These are phyloP conservation scores for Lacanobia wlatinum DNA, from an alignment of 2,888 invertebrate genomes.

Conservation along the genomic window DNA sequence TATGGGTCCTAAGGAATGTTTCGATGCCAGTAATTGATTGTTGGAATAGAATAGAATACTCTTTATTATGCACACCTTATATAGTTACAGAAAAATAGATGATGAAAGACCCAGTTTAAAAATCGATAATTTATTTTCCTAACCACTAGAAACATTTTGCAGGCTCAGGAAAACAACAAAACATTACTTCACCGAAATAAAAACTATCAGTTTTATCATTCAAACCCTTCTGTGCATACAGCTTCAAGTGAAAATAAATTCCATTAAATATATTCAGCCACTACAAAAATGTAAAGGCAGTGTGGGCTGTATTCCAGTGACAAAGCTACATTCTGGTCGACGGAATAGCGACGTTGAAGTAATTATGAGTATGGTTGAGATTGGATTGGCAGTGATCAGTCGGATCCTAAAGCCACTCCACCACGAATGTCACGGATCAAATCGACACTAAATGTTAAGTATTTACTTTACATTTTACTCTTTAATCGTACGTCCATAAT, in stretches of 20 bases:
- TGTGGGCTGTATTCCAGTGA: slow-evolving; percentile 80
- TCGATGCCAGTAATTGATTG: not conserved
- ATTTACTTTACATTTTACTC: slow-evolving; percentile 89
- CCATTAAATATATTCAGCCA: slow-evolving; percentile 72
- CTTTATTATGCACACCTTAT: too few relatives aligned
- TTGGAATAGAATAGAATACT: too few relatives aligned
- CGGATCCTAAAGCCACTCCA: slow-evolving; percentile 69
- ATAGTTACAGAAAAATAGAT: too few relatives aligned
- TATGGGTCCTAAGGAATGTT: not conserved
- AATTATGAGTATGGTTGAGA: slow-evolving; percentile 30
- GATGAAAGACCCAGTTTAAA: not conserved
- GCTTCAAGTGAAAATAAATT: slow-evolving; percentile 55
- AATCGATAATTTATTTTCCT: not conserved
- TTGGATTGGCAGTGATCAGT: slow-evolving; percentile 30
- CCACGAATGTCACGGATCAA: slow-evolving; percentile 85
- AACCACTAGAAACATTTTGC: not conserved
- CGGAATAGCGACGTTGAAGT: slow-evolving; percentile 61
- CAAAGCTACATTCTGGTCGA: slow-evolving; percentile 70
- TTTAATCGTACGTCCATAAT: slow-evolving; percentile 83
- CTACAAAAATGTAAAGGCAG: slow-evolving; percentile 76
- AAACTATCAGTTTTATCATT: slow-evolving; percentile 21
- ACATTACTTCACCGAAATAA: slow-evolving; percentile 1
- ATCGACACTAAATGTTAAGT: slow-evolving; percentile 86
- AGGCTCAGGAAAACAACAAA: not conserved
- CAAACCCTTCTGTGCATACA: slow-evolving; percentile 27